phyloP scores from a whole-genome alignment of 2,113 vertebrate genomes.

The Tylochromis polylepis region DNA sequence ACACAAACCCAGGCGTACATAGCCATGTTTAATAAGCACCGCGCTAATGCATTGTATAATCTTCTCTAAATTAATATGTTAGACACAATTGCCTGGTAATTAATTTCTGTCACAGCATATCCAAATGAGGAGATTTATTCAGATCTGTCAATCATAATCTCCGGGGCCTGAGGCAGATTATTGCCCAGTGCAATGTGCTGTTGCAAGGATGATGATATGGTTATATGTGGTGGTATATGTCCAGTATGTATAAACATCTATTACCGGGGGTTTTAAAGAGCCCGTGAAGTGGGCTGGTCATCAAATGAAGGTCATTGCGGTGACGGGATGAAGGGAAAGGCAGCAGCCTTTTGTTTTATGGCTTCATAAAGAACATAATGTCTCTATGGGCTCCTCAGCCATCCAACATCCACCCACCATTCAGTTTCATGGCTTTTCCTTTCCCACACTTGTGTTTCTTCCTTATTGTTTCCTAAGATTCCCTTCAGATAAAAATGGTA shows the following conservation, averaged over 20 bases:
- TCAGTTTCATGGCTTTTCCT: constrained; percentile 25
- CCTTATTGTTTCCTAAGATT: not conserved
- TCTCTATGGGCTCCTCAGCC: constrained; percentile 55
- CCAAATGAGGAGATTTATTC: constrained; percentile 71
- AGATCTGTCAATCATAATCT: constrained; percentile 67
- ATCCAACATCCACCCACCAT: constrained; percentile 17
- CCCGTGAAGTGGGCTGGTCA: constrained; percentile 49
- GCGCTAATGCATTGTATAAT: constrained; percentile 74
- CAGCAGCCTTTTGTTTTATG: constrained; percentile 63
- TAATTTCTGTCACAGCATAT: constrained; percentile 68
- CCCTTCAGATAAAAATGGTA: not conserved
- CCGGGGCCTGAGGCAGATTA: constrained; percentile 52
- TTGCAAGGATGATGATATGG: constrained; percentile 50
- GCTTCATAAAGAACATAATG: constrained; percentile 68
- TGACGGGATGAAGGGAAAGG: constrained; percentile 35
- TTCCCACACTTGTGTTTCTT: constrained; percentile 25
- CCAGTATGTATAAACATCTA: constrained; percentile 65
- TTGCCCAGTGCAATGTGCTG: not conserved
- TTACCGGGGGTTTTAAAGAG: constrained; percentile 60
- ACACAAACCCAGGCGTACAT: constrained; percentile 61
- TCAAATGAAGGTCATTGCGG: constrained; percentile 68
- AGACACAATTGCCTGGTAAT: constrained; percentile 74
- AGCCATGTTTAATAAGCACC: constrained; percentile 64
- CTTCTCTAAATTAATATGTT: constrained; percentile 75
- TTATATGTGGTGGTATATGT: constrained; percentile 50